Base-by-base conservation (phyloP, 1,140 invertebrate species). In the Gryon sp. region DNA sequence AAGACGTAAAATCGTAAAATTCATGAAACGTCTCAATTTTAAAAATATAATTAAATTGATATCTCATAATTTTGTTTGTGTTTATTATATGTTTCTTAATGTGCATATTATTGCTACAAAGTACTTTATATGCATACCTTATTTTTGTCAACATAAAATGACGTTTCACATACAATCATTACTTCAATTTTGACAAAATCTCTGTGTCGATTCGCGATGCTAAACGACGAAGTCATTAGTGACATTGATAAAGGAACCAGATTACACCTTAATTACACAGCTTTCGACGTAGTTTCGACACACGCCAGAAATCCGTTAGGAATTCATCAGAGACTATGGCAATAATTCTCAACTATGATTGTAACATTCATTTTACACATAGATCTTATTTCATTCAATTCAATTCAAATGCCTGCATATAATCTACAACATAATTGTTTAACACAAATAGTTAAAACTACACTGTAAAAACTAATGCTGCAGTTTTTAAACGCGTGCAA, bases 141-240 rank as follows among this genome's bases (percentile, higher is more conserved):
- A 57, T 32, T 40, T 66, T 66, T 48, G 48, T 0, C 6, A 46
- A n/a, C 36, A 30, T 16, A 55, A 41, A 40, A 57, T 57, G 30
- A 70, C 38, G 48, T 53, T 55, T 62, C 28, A 9, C 16, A 30
- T 72, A 40, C 48, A 46, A 73, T 63, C 40, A 15, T 63, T 59
- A 12, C 9, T 57, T 12, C n/a, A 63, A 34, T 53, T 65, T 52
- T 70, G 74, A 36, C 45, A 20, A 62, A 57, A 70, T 66, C 28
- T 7, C 43, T 32, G 6, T 6, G 70, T 48, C 34, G 53, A 68
- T 68, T 72, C 66, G 46, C 46, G 41, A 62, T 46, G 63, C 76
- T 78, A 82, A 82, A 55, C 78, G 80, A 77, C 70, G 34, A 50
- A 68, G 76, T 82, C 78, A 76, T 81, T 81, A 81, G 73, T 19